phyloP scores from a whole-genome alignment of 2,797 vertebrate genomes.

The Molossus molossus region DNA sequence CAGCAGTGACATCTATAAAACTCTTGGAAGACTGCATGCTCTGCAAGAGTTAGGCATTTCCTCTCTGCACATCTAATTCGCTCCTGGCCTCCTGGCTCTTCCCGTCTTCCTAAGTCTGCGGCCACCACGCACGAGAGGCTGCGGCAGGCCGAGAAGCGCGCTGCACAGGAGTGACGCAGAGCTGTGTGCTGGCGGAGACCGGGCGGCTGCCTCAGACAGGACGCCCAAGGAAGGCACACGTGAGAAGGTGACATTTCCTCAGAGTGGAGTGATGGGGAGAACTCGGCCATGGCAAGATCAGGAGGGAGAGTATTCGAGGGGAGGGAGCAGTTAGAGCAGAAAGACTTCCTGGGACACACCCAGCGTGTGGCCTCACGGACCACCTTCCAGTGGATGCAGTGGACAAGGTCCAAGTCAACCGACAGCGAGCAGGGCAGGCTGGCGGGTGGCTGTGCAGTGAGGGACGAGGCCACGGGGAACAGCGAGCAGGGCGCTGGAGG shows the following conservation, averaged over 20 bases:
- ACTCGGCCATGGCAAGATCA: too few species aligned
- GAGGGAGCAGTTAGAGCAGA: neutral
- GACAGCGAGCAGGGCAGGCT: neutral
- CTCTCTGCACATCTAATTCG: neutral
- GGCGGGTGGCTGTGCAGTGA: neutral
- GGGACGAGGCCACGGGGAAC: neutral
- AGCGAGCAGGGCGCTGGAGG: accelerated
- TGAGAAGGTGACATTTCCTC: neutral
- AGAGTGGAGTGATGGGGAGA: neutral
- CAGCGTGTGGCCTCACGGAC: neutral
- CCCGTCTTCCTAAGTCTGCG: neutral
- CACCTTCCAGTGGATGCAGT: neutral
- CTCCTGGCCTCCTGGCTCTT: neutral
- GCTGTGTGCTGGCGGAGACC: neutral
- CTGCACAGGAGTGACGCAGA: neutral
- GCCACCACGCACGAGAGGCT: neutral
- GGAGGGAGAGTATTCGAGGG: too few species aligned
- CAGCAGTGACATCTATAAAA: neutral
- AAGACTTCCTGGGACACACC: neutral
- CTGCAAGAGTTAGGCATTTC: neutral
- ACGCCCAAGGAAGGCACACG: neutral
- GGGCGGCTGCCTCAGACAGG: neutral
- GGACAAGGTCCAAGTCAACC: neutral
- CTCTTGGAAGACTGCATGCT: neutral
- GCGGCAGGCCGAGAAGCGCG: neutral